phyloP scores from a whole-genome alignment of 2,113 vertebrate species.

The Tinamus guttatus region DNA sequence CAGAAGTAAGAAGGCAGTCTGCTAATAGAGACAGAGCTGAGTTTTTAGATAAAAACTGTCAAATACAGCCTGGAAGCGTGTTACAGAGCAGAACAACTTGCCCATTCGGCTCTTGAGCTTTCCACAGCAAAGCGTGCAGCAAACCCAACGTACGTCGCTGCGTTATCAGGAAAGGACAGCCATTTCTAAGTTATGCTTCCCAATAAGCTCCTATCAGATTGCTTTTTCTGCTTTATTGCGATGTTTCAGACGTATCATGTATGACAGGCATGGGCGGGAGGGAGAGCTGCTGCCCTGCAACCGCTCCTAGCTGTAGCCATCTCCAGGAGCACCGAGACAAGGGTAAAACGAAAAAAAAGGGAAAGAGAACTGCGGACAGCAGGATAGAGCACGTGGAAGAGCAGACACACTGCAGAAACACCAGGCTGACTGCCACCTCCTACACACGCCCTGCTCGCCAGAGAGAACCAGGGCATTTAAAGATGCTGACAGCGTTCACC shows the following conservation, averaged over 20 bases:
- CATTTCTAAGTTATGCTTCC: not conserved
- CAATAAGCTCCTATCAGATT: not conserved
- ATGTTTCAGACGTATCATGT: not conserved
- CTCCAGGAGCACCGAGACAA: not conserved
- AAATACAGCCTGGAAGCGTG: not conserved
- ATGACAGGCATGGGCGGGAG: not conserved
- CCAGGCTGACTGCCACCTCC: not conserved
- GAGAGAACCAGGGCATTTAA: not conserved
- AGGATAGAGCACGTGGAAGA: not conserved
- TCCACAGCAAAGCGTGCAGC: not conserved
- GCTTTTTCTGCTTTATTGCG: not conserved
- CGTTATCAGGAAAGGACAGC: not conserved
- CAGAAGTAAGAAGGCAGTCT: not conserved
- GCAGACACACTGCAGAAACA: not conserved
- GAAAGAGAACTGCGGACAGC: fast-evolving
- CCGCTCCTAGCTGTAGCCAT: not conserved
- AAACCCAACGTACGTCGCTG: not conserved
- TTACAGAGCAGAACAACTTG: not conserved
- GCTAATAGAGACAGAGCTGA: not conserved
- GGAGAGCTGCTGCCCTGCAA: not conserved
- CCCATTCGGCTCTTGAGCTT: not conserved
- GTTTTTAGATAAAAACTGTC: not conserved
- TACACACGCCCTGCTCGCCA: not conserved
- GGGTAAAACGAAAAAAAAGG: not conserved
- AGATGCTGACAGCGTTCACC: not conserved